A percentile compares a stretch with the other conserved stretches of the same genome.
phyloP scores from a whole-genome alignment of 2,888 invertebrate genomes.

The Shargacucullia verbasci region DNA sequence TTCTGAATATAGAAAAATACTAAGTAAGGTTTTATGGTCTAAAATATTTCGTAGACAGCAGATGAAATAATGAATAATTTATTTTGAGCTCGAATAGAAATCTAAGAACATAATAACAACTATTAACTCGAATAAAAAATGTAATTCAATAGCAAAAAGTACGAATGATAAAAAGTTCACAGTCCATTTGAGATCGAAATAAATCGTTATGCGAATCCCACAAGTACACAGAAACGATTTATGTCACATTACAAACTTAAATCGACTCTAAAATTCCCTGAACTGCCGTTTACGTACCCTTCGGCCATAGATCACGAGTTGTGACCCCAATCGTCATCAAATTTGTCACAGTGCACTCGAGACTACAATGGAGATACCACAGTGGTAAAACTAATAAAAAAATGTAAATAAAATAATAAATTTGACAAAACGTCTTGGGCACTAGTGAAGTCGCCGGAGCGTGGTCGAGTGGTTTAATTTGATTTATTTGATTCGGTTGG shows the following conservation, averaged over 20 bases:
- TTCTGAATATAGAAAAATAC: too few species aligned
- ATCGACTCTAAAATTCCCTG: constrained; percentile 85
- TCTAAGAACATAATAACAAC: constrained; percentile 27
- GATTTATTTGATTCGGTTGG: constrained; percentile 85
- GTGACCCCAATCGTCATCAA: constrained; percentile 87
- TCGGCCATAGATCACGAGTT: constrained; percentile 79
- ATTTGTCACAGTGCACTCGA: constrained; percentile 89
- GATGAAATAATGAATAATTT: constrained; percentile 9
- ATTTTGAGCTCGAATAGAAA: constrained; percentile 1
- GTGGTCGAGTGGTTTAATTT: constrained; percentile 86
- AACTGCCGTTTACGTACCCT: constrained; percentile 82
- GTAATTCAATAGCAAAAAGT: constrained; percentile 31
- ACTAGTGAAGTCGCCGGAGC: constrained; percentile 82
- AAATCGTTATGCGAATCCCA: constrained; percentile 75
- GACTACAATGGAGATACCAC: constrained; percentile 80
- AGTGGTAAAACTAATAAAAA: constrained; percentile 84
- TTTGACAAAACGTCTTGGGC: constrained; percentile 89
- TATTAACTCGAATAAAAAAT: constrained; percentile 37
- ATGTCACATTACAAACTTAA: constrained; percentile 81
- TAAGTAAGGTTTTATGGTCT: too few species aligned
- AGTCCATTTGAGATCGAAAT: constrained; percentile 55
- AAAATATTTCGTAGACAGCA: too few species aligned
- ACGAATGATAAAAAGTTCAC: constrained; percentile 47
- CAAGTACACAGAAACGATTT: constrained; percentile 80
- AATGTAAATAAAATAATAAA: constrained; percentile 88